Conservation (phyloP, 2,797 vertebrate genomes). For the Toxotes lorentzi region DNA sequence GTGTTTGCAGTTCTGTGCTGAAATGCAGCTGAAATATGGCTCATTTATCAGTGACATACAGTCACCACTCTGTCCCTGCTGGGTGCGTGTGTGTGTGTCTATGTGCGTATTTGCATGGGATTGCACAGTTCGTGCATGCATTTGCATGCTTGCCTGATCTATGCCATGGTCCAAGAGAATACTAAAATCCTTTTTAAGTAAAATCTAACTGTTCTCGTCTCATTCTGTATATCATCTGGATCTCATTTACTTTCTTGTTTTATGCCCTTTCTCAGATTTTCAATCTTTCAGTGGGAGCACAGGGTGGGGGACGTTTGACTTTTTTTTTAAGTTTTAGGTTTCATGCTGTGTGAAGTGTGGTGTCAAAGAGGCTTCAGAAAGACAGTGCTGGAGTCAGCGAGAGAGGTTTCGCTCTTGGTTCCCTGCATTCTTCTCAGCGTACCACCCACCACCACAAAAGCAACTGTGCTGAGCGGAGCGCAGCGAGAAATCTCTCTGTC, state of each 20-base stretch:
- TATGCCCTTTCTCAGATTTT: constrained; percentile 11
- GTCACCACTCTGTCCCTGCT: background rate
- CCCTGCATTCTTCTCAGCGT: constrained; percentile 11
- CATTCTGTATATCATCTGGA: constrained; percentile 10
- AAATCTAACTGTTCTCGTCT: constrained; percentile 9
- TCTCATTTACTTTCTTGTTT: constrained; percentile 28
- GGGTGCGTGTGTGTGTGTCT: background rate
- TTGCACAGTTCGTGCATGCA: constrained; percentile 2
- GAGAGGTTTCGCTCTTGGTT: constrained; percentile 18
- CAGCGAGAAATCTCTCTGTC: background rate
- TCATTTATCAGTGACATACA: constrained; percentile 27
- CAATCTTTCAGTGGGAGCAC: background rate
- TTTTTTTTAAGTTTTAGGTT: constrained; percentile 36
- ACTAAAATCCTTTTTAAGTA: background rate
- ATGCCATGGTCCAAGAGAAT: background rate
- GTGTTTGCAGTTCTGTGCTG: constrained; percentile 10
- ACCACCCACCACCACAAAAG: constrained; percentile 28
- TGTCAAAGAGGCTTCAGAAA: constrained; percentile 48
- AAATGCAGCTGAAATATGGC: constrained; percentile 20
- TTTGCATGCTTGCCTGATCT: background rate
- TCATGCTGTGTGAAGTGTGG: constrained; percentile 41
- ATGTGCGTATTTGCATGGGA: background rate
- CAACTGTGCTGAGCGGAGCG: constrained; percentile 4
- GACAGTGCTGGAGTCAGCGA: constrained; percentile 25
- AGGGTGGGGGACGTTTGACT: constrained; percentile 5